Evolutionary conservation across 2,113 vertebrate species (phyloP).

Genomic region (Uria lomvia): DNA sequence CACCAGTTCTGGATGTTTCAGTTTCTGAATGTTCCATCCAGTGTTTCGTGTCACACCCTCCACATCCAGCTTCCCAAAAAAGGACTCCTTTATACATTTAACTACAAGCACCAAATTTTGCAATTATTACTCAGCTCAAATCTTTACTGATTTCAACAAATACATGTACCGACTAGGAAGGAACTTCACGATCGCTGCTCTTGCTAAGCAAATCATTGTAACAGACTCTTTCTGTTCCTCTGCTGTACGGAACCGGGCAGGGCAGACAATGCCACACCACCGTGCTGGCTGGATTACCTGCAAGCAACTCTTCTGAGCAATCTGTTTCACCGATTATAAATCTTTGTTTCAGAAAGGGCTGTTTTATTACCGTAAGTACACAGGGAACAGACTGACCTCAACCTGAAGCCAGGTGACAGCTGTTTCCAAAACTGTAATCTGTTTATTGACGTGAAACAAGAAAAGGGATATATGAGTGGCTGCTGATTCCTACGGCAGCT

Average conservation of each 20-base stretch:
- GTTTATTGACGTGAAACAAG: conserved; percentile 11
- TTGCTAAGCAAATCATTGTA: neutral
- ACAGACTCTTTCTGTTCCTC: neutral
- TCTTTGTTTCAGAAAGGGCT: conserved; percentile 13
- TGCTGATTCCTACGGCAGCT: neutral
- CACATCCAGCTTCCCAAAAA: neutral
- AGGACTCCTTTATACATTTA: fast-evolving
- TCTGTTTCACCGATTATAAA: neutral
- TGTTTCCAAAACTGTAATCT: conserved; percentile 54
- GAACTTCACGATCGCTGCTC: neutral
- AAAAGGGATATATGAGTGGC: conserved; percentile 10
- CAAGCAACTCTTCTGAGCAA: neutral
- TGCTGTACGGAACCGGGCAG: fast-evolving
- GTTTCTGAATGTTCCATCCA: neutral
- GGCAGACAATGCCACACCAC: neutral
- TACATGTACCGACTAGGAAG: fast-evolving
- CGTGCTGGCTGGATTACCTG: neutral
- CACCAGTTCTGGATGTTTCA: too few relatives aligned
- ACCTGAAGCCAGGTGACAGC: conserved; percentile 75
- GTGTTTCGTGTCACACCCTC: neutral
- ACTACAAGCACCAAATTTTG: neutral
- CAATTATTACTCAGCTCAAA: neutral
- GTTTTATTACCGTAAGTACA: neutral
- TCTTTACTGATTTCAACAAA: neutral
- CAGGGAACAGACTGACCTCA: conserved; percentile 63